A percentile compares a stretch with the other conserved stretches of the same genome.
phyloP scores from a whole-genome alignment of 2,797 vertebrate genomes.

The Simalia tracyae region DNA sequence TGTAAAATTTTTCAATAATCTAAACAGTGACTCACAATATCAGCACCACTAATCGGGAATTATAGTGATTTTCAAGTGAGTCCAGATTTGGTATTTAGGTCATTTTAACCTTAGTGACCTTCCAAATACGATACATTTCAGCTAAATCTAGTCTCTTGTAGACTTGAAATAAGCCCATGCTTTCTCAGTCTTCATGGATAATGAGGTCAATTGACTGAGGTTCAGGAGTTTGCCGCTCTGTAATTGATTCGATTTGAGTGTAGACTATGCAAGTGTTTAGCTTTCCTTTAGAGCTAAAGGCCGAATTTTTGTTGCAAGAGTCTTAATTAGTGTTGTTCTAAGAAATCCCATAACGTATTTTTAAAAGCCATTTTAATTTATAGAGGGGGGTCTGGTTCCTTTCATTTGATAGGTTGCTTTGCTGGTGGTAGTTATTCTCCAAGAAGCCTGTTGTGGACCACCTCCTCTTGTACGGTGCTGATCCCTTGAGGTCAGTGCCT shows the following conservation, averaged over 20 bases:
- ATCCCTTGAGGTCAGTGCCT: neutral
- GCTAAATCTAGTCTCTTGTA: constrained; percentile 38
- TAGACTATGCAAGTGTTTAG: neutral
- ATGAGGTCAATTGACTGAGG: constrained; percentile 8
- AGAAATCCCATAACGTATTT: neutral
- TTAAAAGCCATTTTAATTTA: neutral
- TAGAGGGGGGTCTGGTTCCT: neutral
- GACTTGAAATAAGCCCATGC: constrained; percentile 6
- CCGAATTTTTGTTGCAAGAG: neutral
- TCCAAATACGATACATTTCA: constrained; percentile 20
- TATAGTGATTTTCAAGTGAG: constrained; percentile 24
- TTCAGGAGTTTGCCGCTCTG: neutral
- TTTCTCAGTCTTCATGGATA: accelerated
- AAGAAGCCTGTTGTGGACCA: neutral
- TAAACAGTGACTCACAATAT: constrained; percentile 20
- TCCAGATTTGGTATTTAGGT: constrained; percentile 33
- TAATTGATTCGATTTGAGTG: neutral
- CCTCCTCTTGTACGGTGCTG: neutral
- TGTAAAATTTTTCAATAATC: constrained; percentile 36
- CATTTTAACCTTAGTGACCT: constrained; percentile 10
- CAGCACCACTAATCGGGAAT: constrained; percentile 23
- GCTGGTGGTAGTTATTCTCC: no score
- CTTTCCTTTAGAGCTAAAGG: neutral
- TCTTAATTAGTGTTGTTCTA: neutral
- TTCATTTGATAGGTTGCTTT: neutral